Percentiles rank a stretch among this genome's conserved stretches.
phyloP scores from a whole-genome alignment of 2,797 vertebrate genomes.

The Propithecus deckenii region DNA sequence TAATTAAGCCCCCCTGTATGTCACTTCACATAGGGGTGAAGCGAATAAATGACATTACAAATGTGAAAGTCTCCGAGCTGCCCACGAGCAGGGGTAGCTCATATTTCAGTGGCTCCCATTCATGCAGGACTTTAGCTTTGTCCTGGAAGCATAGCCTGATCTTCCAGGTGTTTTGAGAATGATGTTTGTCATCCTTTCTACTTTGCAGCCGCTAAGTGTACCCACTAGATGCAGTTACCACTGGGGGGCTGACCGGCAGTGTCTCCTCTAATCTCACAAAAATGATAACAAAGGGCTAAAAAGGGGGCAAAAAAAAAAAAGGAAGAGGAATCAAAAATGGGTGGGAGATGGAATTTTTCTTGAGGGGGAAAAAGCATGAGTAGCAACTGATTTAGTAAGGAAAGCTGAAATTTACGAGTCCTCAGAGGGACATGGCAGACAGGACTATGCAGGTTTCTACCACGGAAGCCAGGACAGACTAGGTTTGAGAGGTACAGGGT shows the following conservation, averaged over 20 bases:
- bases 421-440: neutral
- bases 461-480: too few species aligned
- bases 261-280: neutral
- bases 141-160: neutral
- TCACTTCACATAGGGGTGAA: neutral
- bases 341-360: neutral
- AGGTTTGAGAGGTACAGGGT: neutral
- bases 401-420: neutral
- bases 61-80: accelerated
- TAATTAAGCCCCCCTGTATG: neutral
- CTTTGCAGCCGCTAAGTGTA: too few species aligned
- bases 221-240: neutral
- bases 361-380: neutral
- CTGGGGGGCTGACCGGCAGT: neutral
- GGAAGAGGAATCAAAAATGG: neutral
- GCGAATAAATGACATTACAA: neutral
- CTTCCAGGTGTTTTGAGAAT: neutral
- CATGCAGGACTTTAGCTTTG: neutral
- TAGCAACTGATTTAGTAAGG: neutral
- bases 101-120: neutral
- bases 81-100: neutral
- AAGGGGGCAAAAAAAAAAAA: neutral
- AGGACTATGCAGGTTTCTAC: neutral
- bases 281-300: neutral
- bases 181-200: neutral